Conservation (phyloP, 2,888 invertebrate species). For the Cecidostiba fungosa region DNA sequence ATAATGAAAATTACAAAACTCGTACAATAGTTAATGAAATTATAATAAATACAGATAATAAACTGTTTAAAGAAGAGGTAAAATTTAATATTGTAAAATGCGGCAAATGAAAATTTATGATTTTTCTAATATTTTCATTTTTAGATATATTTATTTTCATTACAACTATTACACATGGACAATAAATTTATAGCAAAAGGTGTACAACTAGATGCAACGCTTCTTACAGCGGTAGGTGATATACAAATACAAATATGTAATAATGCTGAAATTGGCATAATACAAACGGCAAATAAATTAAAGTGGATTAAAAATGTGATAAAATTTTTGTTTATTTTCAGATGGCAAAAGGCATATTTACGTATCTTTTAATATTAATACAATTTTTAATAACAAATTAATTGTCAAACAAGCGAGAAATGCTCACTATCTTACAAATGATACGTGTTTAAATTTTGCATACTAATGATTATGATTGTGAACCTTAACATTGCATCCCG, state of each 20-base stretch:
- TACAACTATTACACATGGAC: conserved; percentile 72
- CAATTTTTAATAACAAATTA: conserved; percentile 68
- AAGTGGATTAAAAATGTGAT: not conserved
- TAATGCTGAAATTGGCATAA: not conserved
- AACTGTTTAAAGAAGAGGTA: conserved; percentile 71
- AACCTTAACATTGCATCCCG: not conserved
- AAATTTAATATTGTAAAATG: not conserved
- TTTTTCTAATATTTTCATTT: conserved; percentile 38
- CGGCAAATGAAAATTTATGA: not conserved
- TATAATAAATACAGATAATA: conserved; percentile 68
- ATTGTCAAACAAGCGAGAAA: not conserved
- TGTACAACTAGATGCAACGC: conserved; percentile 68
- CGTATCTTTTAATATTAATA: conserved; percentile 72
- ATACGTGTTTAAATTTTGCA: too few relatives aligned
- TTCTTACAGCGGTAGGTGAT: conserved; percentile 69
- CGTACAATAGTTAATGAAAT: conserved; percentile 69
- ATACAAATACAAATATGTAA: not conserved
- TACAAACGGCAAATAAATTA: not conserved
- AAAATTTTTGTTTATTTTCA: conserved; percentile 63
- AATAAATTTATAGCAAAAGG: conserved; percentile 71
- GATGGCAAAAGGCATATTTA: conserved; percentile 71
- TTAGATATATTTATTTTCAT: conserved; percentile 73
- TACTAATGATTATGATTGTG: not conserved
- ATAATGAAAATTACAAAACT: conserved; percentile 65
- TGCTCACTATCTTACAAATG: not conserved